Base-by-base conservation (phyloP, 2,113 vertebrate species). In the Clarias magur region DNA sequence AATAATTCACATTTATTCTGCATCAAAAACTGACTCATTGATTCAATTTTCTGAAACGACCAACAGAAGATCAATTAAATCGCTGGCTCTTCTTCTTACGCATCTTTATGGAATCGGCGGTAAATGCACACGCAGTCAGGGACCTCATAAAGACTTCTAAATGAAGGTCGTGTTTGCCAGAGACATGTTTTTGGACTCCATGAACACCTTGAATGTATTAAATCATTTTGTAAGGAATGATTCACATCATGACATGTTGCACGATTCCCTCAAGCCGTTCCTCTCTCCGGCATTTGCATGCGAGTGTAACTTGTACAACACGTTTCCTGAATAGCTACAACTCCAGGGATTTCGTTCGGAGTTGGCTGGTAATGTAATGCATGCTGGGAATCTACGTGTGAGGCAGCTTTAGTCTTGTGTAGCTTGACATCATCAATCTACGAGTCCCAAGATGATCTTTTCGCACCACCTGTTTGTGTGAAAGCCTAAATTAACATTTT, bases 371-470 rank as follows among this genome's bases (percentile, higher is more conserved):
- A 13, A 48, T 53, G 42, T 19, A 21, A 48, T 53, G 42, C 12
- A 54, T 53, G 42, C 63, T 65, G 60, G 76, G 72, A n/a, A 78
- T 79, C n/a, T 13, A 17, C 34, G 68, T 82, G 76, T 78, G 83
- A 90, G 86, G 79, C 85, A 75, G 78, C 73, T 76, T 87, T 90
- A 87, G 90, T 92, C 89, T 86, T 38, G 87, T 92, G 93, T 91
- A 89, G 88, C 85, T 89, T 63, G 38, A 85, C 88, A 90, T 87
- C 91, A 76, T 53, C 42, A 87, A 90, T 76, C 23, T 86, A 73
- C 6, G 56, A 80, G 59, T 81, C 30, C 48, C 65, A 81, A 59
- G n/a, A 23, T 88, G 88, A 91, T 90, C 85, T 81, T 38, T 88
- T 90, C 88, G 91, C 67, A 62, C 65, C 48, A 57, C 42, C 34